Evolutionary conservation across 2,797 vertebrate species (phyloP).

Genomic region (Hypotaenidia okinawae): DNA sequence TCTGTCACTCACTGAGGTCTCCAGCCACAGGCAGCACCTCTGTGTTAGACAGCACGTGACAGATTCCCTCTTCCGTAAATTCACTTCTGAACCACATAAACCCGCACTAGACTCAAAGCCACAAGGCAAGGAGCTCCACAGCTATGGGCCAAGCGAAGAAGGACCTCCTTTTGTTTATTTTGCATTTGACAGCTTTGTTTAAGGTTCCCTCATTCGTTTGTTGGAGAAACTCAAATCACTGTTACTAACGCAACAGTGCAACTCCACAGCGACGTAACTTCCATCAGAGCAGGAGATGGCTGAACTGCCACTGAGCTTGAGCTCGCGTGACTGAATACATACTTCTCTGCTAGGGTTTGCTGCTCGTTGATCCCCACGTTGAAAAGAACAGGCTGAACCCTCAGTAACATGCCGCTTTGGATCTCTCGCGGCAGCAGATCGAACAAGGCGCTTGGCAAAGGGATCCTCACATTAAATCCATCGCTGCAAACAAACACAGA

Average conservation of each 20-base stretch:
- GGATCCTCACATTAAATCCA: slow-evolving; percentile 96
- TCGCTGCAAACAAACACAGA: slow-evolving; percentile 71
- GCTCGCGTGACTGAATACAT: slow-evolving; percentile 33
- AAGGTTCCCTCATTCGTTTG: rapidly evolving
- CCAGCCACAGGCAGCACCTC: background rate
- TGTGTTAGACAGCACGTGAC: background rate
- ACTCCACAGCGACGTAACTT: background rate
- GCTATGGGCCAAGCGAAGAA: background rate
- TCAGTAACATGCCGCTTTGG: slow-evolving; percentile 97
- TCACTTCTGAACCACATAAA: background rate
- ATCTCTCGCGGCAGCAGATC: slow-evolving; percentile 94
- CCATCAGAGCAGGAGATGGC: background rate
- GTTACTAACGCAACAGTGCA: background rate
- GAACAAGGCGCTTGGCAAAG: slow-evolving; percentile 90
- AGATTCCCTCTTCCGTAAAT: background rate
- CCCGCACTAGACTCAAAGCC: background rate
- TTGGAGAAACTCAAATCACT: background rate
- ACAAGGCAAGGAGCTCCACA: background rate
- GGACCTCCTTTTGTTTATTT: background rate
- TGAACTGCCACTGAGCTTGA: background rate
- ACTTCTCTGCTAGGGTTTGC: slow-evolving; percentile 98
- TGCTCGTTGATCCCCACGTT: slow-evolving; percentile 98
- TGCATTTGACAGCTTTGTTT: background rate
- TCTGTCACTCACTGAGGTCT: background rate
- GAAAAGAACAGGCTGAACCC: slow-evolving; percentile 96